Base-by-base conservation (phyloP, 2,888 invertebrate species). In the Cordilura impudica region DNA sequence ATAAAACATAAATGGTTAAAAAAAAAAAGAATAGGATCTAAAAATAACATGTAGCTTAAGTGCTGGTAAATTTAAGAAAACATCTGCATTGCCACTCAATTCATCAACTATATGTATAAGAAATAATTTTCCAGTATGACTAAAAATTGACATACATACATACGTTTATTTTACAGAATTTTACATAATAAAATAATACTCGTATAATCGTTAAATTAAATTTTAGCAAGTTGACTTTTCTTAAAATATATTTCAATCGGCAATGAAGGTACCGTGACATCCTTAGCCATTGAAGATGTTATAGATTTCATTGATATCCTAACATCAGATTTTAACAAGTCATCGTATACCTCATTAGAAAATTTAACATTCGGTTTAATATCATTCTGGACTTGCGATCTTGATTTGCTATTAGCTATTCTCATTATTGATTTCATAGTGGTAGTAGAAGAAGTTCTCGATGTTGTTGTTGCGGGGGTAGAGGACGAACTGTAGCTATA, bases 241-340 rank as follows among this genome's bases (percentile, higher is more conserved):
- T 72, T 67, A 39, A 79, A 79, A 16, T 79, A 79, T 72, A 79
- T 79, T 72, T 79, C 79, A 51, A 79, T 79, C 43, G 79, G 79
- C 19, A 79, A 39, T 21, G 79, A 63, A 10, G 79, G 75, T 51
- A 79, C 56, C 51, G n/a, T 53, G 4, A 7, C 49, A 14, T 63
- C 63, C 21, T 49, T 63, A 2, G 71, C 19, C 39, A 35, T 8
- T 35, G 56, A 66, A 19, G 71, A 51, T 26, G 67, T 63, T 23
- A 49, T 23, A 8, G 72, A 14, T n/a, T 56, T 72, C 7, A 45
- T 26, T 8, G 47, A 49, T 18, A 16, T n/a, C 54, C 10, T 65
- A 47, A 21, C 60, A 14, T 58, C 51, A 8, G 56, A 16, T 43
- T 1, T 12, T 6, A 21, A 23, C 0, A 23, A 14, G 0, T 67